A percentile compares a stretch with the other conserved stretches of the same genome.
phyloP scores from a whole-genome alignment of 2,888 invertebrate species.

The Sicus ferrugineus region DNA sequence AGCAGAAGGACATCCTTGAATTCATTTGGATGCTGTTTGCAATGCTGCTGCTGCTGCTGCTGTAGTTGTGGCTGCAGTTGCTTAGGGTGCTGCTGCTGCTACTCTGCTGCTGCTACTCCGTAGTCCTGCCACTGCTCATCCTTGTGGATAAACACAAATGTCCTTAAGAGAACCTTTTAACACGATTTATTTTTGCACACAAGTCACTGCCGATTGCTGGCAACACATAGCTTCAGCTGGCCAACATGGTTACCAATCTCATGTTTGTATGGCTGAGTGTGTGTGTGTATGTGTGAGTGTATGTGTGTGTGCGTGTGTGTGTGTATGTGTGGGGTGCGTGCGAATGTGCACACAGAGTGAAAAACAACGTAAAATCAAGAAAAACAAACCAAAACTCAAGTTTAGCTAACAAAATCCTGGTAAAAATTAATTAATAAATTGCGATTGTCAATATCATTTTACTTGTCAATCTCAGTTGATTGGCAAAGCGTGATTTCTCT shows the following conservation, averaged over 20 bases:
- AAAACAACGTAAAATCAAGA: too few species aligned
- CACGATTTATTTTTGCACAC: slow-evolving; percentile 40
- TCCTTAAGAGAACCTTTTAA: slow-evolving; percentile 40
- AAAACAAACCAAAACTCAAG: too few species aligned
- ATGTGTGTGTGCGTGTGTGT: neutral
- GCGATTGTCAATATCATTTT: too few species aligned
- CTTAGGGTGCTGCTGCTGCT: neutral
- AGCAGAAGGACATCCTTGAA: neutral
- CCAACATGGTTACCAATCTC: too few species aligned
- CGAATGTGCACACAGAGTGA: neutral
- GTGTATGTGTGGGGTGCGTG: neutral
- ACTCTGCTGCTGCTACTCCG: neutral
- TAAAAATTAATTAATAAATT: too few species aligned
- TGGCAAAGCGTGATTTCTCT: too few species aligned
- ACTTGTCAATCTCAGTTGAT: too few species aligned
- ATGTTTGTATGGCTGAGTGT: neutral
- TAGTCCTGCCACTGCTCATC: slow-evolving; percentile 27
- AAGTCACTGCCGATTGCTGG: slow-evolving; percentile 38
- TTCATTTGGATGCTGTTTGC: neutral
- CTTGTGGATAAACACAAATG: slow-evolving; percentile 32
- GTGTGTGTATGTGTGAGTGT: neutral
- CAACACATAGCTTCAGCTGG: slow-evolving; percentile 10
- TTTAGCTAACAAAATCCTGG: too few species aligned
- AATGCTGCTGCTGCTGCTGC: neutral
- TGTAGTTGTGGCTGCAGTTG: neutral